A percentile compares a stretch with the other conserved stretches of the same genome.
phyloP scores from a whole-genome alignment of 1,140 invertebrate genomes.

The Ditylenchus dipsaci region DNA sequence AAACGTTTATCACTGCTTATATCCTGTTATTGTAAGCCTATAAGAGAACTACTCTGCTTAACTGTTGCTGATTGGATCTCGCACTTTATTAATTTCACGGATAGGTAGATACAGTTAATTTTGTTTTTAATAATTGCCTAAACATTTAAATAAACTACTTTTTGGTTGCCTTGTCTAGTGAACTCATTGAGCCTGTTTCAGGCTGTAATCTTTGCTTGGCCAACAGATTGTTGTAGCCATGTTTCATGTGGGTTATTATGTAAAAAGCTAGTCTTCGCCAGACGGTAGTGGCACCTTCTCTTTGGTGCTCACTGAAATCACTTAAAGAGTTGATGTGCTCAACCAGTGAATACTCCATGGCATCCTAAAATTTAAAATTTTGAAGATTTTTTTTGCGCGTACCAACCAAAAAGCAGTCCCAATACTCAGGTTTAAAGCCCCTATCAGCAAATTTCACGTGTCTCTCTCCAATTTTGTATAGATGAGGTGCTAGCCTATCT shows the following conservation, averaged over 20 bases:
- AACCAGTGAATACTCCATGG: conserved; percentile 46
- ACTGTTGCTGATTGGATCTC: too few species aligned
- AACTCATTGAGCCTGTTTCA: too few species aligned
- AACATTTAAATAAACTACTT: too few species aligned
- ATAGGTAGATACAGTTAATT: too few species aligned
- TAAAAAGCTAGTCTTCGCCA: conserved; percentile 53
- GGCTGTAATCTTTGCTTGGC: not conserved
- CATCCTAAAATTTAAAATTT: conserved; percentile 50
- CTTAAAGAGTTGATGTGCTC: conserved; percentile 39
- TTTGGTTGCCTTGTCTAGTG: too few species aligned
- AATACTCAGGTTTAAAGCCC: conserved; percentile 56
- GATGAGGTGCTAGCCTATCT: conserved; percentile 25
- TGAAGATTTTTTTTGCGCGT: not conserved
- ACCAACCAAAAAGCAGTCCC: conserved; percentile 53
- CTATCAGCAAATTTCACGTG: conserved; percentile 53
- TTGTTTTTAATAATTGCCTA: too few species aligned
- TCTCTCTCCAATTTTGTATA: conserved; percentile 47
- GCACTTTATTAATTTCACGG: too few species aligned
- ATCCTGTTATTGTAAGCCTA: too few species aligned
- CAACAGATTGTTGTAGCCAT: conserved; percentile 25
- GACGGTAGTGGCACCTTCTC: conserved; percentile 41
- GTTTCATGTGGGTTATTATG: conserved; percentile 53
- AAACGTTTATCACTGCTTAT: too few species aligned
- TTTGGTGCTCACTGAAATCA: conserved; percentile 42
- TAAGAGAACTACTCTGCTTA: too few species aligned